Percentiles rank a stretch among this genome's conserved stretches.
Evolutionary conservation across 53 echinoderm and acorn worm species (phyloP).

Genomic region (Holothuria scabra): DNA sequence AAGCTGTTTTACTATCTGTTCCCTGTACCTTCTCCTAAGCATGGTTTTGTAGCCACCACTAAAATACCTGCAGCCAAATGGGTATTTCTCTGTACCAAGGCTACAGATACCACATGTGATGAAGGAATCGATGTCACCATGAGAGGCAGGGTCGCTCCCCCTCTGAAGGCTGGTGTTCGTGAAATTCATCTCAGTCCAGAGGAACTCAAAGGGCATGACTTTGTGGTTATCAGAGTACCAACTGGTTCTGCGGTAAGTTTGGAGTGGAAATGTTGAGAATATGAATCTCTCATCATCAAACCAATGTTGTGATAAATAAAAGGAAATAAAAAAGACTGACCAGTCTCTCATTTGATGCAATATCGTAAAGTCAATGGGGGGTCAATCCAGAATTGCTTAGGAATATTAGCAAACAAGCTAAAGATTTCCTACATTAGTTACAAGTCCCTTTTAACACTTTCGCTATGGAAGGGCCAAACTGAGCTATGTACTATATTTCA

Average conservation of each 20-base stretch:
- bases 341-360: too few species aligned
- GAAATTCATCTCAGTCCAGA: slow-evolving; percentile 56
- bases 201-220: slow-evolving; percentile 51
- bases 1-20: slow-evolving; percentile 73
- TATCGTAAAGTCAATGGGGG: too few species aligned
- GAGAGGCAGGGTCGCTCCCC: slow-evolving; percentile 67
- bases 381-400: too few species aligned
- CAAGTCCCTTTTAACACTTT: too few species aligned
- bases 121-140: slow-evolving; percentile 76
- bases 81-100: slow-evolving; percentile 78
- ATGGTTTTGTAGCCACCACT: slow-evolving; percentile 58
- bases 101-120: slow-evolving; percentile 59
- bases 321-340: too few species aligned
- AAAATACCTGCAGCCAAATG: slow-evolving; percentile 55
- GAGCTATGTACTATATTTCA: too few species aligned
- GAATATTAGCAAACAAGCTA: too few species aligned
- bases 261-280: neutral
- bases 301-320: too few species aligned
- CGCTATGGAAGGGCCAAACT: too few species aligned
- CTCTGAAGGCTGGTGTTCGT: slow-evolving; percentile 64
- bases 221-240: slow-evolving; percentile 60
- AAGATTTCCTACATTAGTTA: too few species aligned
- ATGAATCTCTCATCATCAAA: too few species aligned
- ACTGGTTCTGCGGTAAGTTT: slow-evolving; percentile 42
- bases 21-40: slow-evolving; percentile 55